A percentile compares a stretch with the other conserved stretches of the same genome.
These are phyloP conservation scores for Pristionchus arcanus DNA, from an alignment of 2,888 invertebrate genomes.

Conservation along the genomic window DNA sequence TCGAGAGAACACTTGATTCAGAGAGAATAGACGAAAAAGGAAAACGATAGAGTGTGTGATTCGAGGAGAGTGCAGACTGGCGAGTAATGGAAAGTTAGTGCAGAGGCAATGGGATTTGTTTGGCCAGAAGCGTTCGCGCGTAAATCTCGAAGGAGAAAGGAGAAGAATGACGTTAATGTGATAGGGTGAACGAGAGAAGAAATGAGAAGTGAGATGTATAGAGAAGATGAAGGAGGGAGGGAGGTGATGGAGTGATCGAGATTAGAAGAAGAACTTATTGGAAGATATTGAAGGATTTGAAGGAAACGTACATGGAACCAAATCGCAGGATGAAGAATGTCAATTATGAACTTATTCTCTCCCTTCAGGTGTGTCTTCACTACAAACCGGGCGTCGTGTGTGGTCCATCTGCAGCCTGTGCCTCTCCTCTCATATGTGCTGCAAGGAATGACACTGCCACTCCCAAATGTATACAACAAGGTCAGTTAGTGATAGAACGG, in stretches of 20 bases:
- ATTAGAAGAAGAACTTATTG: not conserved
- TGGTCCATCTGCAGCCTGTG: not conserved
- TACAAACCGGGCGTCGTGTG: not conserved
- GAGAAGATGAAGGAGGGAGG: not conserved
- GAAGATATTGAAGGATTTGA: not conserved
- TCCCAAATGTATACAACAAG: slow-evolving; percentile 11
- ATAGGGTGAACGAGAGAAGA: slow-evolving; percentile 9
- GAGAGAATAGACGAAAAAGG: not conserved
- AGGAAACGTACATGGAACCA: too few relatives aligned
- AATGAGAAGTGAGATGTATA: not conserved
- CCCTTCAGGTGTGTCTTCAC: slow-evolving; percentile 8
- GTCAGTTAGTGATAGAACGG: not conserved
- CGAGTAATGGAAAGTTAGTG: slow-evolving; percentile 21
- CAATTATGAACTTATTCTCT: not conserved
- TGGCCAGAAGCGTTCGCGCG: slow-evolving; percentile 41
- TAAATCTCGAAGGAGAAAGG: slow-evolving; percentile 16
- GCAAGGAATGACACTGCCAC: not conserved
- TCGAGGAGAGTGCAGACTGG: not conserved
- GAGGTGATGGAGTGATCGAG: not conserved
- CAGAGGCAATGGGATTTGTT: slow-evolving; percentile 8
- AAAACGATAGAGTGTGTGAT: slow-evolving; percentile 18
- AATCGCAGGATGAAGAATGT: too few relatives aligned
- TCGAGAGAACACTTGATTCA: slow-evolving; percentile 6
- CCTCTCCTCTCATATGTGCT: slow-evolving; percentile 15
- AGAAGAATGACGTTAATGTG: slow-evolving; percentile 35